These are phyloP conservation scores for Ethmia dodecea DNA, from an alignment of 2,888 invertebrate genomes.

Conservation along the genomic window DNA sequence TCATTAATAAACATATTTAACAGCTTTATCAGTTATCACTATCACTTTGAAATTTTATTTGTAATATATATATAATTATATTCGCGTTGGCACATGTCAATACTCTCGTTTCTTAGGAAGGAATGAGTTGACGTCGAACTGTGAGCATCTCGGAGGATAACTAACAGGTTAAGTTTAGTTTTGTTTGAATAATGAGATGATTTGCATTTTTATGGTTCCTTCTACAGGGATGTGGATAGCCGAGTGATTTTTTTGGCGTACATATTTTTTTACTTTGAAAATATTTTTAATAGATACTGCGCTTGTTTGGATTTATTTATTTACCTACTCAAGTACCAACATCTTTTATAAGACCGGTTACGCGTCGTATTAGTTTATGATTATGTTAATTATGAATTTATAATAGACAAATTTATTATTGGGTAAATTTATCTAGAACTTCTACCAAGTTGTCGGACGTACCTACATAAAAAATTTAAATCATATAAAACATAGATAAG, in stretches of 20 bases:
- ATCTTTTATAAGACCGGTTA: no score
- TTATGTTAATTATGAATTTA: no score
- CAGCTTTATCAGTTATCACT: constrained; percentile 1
- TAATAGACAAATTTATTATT: no score
- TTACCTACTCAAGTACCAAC: no score
- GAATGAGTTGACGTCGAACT: constrained; percentile 46
- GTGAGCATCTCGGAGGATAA: constrained; percentile 33
- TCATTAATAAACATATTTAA: constrained; percentile 1
- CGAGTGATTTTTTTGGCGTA: constrained; percentile 9
- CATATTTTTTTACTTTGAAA: no score
- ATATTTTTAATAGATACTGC: no score
- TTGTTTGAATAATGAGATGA: constrained; percentile 41
- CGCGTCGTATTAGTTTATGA: no score
- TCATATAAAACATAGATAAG: no score
- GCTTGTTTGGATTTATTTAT: no score
- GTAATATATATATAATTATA: not conserved
- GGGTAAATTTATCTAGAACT: no score
- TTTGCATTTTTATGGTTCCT: constrained; percentile 52
- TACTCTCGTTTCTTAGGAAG: constrained; percentile 33
- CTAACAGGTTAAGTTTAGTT: constrained; percentile 24
- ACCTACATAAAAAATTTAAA: no score
- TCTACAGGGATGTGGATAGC: constrained; percentile 4
- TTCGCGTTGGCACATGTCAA: constrained; percentile 19
- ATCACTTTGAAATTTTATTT: constrained; percentile 20
- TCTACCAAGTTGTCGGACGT: no score